Evolutionary conservation across 2,113 vertebrate genomes (phyloP), one percentile per base, ranked within the genome.

Genomic region (Labrus mixtus): DNA sequence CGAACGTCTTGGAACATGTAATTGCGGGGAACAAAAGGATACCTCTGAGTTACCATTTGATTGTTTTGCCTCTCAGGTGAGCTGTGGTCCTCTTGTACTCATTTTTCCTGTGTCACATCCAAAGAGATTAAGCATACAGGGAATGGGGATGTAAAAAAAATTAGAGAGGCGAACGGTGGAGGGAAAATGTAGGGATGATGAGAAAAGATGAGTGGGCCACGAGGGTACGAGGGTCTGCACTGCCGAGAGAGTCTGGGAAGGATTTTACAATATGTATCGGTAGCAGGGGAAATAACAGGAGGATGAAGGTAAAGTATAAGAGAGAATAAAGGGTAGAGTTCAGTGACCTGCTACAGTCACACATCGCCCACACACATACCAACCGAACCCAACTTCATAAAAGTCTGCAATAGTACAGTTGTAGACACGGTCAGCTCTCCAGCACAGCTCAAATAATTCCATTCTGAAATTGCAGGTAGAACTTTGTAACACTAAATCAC

Each of bases 401-500:
- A 51, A 8, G 5, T 51, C 19, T 29, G 10, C 23, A 23, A 29
- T n/a, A 37, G 3, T 16, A 22, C 50, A 71, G 13, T 4, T 13
- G 12, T 3, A 12, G 2, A 16, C 3, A 48, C 13, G 2, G 0
- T 16, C 20, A 16, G 29, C 39, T 15, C 22, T n/a, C 3, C 22
- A 39, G 12, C 48, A 25, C 37, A 13, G 12, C 62, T 51, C 20
- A 23, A 48, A 12, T 48, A 57, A 29, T 62, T 56, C 20, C 60
- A 6, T 37, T 73, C 50, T 46, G 2, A 73, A 20, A 55, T 3
- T 20, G 8, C 12, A 55, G 10, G 17, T 3, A 39, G 17, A 54
- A 60, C 12, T 56, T 56, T 65, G 45, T 41, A 50, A 25, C 48
- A 66, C 11, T 17, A 72, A 12, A 66, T 48, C 57, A 53, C 57